Evolutionary conservation across 2,888 invertebrate species (phyloP), one percentile per base, ranked within the genome.

Genomic region (Campoplex nolae): DNA sequence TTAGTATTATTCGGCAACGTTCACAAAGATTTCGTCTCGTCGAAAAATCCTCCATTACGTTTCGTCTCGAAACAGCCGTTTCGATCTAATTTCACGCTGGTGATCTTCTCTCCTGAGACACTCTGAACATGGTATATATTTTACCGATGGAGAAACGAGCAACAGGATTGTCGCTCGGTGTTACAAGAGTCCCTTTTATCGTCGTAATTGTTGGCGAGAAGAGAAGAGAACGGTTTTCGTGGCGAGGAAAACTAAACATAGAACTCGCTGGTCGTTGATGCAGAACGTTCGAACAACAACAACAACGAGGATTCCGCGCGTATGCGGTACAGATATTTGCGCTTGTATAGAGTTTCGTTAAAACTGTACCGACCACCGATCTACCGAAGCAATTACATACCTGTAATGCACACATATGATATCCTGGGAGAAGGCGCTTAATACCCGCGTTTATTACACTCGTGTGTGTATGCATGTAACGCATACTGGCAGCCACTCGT

Each of bases 301-400:
- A 56, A 48, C 13, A 13, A 23, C 75, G 32, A 45, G 35, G 32
- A 76, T 76, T 80, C 70, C 38, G 16, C 45, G 51, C 35, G 51
- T 45, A 28, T 56, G 51, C n/a, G 23, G 16, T 18, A 62, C 18
- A 51, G 28, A 23, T 70, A 28, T 62, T 62, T 7, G 32, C 62
- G 32, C 45, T 42, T 45, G n/a, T 23, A 56, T 38, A 78, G 42
- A 68, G 3, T 11, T 23, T 32, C 67, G 67, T 38, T n/a, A 28
- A 35, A 28, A 51, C 58, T 77, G 18, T 23, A 42, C 32, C 71
- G 13, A 28, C 45, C 18, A 56, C 58, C 71, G 23, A 80, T 71
- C n/a, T 62, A 80, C 48, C n/a, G 35, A 13, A 71, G 80, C 71
- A 73, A 80, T 80, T 71, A 71, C 62, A 71, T 71, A 62, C 71